Base-by-base conservation (phyloP, 2,888 invertebrate genomes). In the Ectemnius lituratus region DNA sequence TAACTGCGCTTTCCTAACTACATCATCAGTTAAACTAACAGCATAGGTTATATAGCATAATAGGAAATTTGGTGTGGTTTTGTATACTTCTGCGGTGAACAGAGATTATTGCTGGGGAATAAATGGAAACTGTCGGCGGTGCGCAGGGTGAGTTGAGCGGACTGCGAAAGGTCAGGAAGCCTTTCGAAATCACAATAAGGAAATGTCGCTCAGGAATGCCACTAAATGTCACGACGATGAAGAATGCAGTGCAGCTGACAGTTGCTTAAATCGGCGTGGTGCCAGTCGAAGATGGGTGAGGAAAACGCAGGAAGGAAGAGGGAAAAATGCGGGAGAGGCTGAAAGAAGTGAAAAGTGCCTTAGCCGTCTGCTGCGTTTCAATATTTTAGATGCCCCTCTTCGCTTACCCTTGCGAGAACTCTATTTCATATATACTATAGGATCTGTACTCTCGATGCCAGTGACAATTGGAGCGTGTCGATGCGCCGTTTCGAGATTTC, bases 401-500 rank as follows among this genome's bases (percentile, higher is more conserved):
- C 37, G 71, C 68, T 75, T 72, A 37, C 37, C 37, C 76, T 66
- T 75, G 65, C 73, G 77, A 80, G 74, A 67, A 80, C 79, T 78
- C 78, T 70, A 60, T 49, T 59, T 63, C 71, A 67, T 62, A 73
- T 65, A 65, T 61, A 79, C 66, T 68, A 62, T 62, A 67, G 57
- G 60, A 62, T 64, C 61, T 66, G 70, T 68, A 73, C 76, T 73
- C 72, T 81, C 81, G 83, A 88, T 85, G 83, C 82, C 79, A 78
- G 80, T 84, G 85, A 86, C 88, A 86, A 88, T 87, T 87, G 86
- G 85, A 85, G 88, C 86, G 83, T 85, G 83, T 83, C 84, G 81
- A 82, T 83, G 75, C 80, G 70, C 79, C 78, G 70, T 80, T 77
- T 76, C 75, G 67, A 81, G 77, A 86, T 86, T 84, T 78, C 82